Evolutionary conservation across 1,140 invertebrate genomes (phyloP).

Genomic region (Pseudomyrmex gracilis): DNA sequence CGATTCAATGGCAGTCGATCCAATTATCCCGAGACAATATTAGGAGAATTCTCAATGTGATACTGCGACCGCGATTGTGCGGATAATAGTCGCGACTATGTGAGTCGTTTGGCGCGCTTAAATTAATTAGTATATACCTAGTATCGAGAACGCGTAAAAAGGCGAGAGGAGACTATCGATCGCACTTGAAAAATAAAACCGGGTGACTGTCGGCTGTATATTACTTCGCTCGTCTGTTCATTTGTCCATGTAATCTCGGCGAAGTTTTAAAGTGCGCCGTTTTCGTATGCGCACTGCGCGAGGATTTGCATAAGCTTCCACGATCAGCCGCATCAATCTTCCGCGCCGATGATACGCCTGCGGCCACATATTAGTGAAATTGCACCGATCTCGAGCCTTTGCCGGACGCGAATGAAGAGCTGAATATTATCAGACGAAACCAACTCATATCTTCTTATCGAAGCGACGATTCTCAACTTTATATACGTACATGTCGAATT

Average conservation of each 20-base stretch:
- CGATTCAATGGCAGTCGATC: constrained; percentile 39
- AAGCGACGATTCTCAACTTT: not conserved
- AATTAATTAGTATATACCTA: constrained; percentile 43
- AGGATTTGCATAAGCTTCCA: constrained; percentile 38
- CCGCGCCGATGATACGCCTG: not conserved
- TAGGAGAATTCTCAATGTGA: constrained; percentile 3
- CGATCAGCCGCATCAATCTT: constrained; percentile 34
- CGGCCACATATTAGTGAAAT: constrained; percentile 22
- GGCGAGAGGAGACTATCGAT: not conserved
- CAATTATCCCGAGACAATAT: constrained; percentile 56
- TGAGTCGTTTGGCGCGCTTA: not conserved
- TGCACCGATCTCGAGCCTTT: not conserved
- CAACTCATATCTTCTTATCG: not conserved
- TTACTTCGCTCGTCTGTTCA: not conserved
- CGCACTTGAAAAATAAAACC: not conserved
- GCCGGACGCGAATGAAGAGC: not conserved
- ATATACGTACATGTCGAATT: not conserved
- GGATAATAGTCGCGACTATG: constrained; percentile 45
- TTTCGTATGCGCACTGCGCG: not conserved
- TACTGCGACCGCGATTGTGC: constrained; percentile 30
- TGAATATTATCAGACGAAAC: not conserved
- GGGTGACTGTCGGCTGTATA: not conserved
- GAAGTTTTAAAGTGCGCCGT: constrained; percentile 15
- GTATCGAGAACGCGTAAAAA: no score
- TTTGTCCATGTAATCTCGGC: not conserved